phyloP scores from a whole-genome alignment of 2,797 vertebrate genomes.

The Poeciliopsis gracilis region DNA sequence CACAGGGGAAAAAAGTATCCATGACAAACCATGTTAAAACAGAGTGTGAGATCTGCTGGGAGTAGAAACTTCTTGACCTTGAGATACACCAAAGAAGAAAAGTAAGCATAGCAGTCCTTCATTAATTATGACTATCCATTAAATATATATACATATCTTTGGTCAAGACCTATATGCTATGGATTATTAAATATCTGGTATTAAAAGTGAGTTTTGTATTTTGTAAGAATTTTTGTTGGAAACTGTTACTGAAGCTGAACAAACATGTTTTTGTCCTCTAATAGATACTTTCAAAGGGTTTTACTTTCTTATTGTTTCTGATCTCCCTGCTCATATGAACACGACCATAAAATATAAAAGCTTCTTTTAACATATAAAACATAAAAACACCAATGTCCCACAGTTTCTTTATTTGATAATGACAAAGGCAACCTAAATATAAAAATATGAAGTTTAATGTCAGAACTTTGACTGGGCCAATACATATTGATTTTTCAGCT shows the following conservation, averaged over 20 bases:
- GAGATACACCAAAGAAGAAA: not conserved
- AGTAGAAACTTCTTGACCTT: not conserved
- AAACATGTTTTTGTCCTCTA: not conserved
- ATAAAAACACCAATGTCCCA: not conserved
- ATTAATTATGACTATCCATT: not conserved
- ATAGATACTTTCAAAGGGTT: not conserved
- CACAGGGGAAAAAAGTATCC: not conserved
- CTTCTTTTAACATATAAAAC: not conserved
- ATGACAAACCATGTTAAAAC: slow-evolving; percentile 1
- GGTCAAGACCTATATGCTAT: not conserved
- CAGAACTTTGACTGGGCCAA: not conserved
- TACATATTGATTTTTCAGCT: not conserved
- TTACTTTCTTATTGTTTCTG: not conserved
- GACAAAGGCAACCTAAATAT: not conserved
- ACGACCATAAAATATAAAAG: not conserved
- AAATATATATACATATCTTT: not conserved
- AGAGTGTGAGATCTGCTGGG: not conserved
- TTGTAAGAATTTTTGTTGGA: not conserved
- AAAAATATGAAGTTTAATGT: not conserved
- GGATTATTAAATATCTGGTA: slow-evolving; percentile 5
- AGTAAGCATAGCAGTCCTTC: not conserved
- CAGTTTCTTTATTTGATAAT: not conserved
- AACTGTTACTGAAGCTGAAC: not conserved
- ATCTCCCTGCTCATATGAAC: not conserved
- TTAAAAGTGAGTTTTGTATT: not conserved